Evolutionary conservation across 1,140 invertebrate species (phyloP), one percentile per base, ranked within the genome.

Genomic region (Aleiodes sp.): DNA sequence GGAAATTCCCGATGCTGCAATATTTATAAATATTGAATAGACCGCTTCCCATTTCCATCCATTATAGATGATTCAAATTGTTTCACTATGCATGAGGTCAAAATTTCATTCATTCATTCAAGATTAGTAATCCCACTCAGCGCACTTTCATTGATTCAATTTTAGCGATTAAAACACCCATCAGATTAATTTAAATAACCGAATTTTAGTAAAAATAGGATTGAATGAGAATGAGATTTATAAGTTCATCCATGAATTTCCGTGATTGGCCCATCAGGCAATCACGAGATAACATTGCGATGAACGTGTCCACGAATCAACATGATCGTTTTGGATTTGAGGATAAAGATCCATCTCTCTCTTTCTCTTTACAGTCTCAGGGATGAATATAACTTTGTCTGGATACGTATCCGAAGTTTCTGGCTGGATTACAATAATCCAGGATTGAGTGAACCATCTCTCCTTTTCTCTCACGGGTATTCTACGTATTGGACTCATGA

Each of bases 401-500:
- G 4, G 28, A n/a, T 21, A 46, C 59, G 31, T 68, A 33, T 28
- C 26, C 24, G 7, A 62, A 59, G 37, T 33, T 68, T 68, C 59
- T 59, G 41, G 39, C 33, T 68, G 66, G 66, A 68, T 68, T 68
- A 68, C 57, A 62, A 68, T 62, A 68, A 68, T 68, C 66, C 39
- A 2, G 37, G 59, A 68, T 68, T 68, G 37, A 68, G 29, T 39
- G 29, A 37, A 52, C 57, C 33, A 24, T 41, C 39, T 19, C 19
- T 24, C 26, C 12, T 4, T 2, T 43, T 4, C 21, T 43, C 46
- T 52, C 46, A 52, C 46, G 46, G 46, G 46, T 52, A 52, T 52
- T 52, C n/a, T n/a, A n/a, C 46, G 21, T 52, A 24, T 4, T 24
- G 46, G 46, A 52, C 46, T 52, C 46, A 52, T 52, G 46, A 52